phyloP scores from a whole-genome alignment of 1,140 invertebrate genomes.

The Drosophila dunni region DNA sequence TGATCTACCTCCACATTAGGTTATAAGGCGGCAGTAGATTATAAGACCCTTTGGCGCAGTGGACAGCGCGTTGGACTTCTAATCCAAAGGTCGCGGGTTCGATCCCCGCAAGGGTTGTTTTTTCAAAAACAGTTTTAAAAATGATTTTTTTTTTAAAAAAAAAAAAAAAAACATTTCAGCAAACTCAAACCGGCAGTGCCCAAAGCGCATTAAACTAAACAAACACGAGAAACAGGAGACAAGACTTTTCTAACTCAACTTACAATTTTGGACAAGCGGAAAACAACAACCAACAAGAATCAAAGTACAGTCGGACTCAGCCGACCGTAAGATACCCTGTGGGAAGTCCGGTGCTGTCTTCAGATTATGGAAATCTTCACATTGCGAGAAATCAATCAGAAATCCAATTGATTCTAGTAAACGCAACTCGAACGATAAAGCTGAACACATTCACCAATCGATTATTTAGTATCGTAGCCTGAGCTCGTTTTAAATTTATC shows the following conservation, averaged over 20 bases:
- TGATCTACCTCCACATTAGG: no score
- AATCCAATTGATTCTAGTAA: no score
- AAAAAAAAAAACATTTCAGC: not conserved
- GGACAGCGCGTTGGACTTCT: constrained; percentile 88
- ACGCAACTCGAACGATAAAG: no score
- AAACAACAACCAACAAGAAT: not conserved
- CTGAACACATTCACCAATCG: no score
- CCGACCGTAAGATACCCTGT: no score
- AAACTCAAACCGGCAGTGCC: not conserved
- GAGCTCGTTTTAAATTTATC: no score
- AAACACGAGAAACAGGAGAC: constrained; percentile 43
- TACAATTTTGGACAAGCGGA: constrained; percentile 46
- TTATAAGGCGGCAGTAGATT: not conserved
- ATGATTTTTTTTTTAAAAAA: not conserved
- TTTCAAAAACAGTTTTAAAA: not conserved
- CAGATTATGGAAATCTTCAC: no score
- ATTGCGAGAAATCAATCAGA: no score
- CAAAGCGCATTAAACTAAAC: constrained; percentile 62
- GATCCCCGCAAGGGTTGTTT: constrained; percentile 87
- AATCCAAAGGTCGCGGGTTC: constrained; percentile 88
- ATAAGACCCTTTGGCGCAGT: constrained; percentile 85
- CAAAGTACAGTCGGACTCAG: no score
- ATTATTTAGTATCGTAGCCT: no score
- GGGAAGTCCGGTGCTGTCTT: no score
- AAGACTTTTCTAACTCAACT: constrained; percentile 54